Evolutionary conservation across 2,888 invertebrate species (phyloP).

Genomic region (Eustalomyia histrio): DNA sequence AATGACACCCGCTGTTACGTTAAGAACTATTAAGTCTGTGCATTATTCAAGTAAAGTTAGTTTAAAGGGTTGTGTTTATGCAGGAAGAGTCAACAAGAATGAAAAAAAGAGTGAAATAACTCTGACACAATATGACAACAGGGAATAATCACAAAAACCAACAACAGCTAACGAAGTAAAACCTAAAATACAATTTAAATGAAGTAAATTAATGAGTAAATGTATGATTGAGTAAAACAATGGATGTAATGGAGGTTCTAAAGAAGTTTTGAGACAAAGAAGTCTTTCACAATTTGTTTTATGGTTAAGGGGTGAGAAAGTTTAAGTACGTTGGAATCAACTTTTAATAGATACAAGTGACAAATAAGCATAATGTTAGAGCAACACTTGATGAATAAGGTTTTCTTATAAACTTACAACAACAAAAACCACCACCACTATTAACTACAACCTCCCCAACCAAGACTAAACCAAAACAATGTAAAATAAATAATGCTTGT

Average conservation of each 20-base stretch:
- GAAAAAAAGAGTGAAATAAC: conserved; percentile 3
- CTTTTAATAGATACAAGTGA: conserved; percentile 41
- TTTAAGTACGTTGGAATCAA: conserved; percentile 40
- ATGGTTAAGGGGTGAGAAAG: conserved; percentile 28
- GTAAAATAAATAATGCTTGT: conserved; percentile 38
- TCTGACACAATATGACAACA: conserved; percentile 52
- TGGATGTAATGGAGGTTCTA: conserved; percentile 12
- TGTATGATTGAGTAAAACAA: conserved; percentile 27
- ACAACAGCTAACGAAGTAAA: conserved; percentile 36
- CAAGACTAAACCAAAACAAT: not conserved
- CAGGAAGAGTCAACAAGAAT: conserved; percentile 4
- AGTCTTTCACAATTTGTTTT: conserved; percentile 55
- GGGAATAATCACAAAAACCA: conserved; percentile 46
- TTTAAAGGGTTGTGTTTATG: conserved; percentile 37
- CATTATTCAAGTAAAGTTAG: conserved; percentile 3
- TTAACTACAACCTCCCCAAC: not conserved
- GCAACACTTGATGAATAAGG: conserved; percentile 49
- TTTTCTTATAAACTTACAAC: conserved; percentile 32
- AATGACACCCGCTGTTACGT: conserved; percentile 41
- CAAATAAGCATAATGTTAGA: conserved; percentile 58
- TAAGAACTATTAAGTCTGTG: not conserved
- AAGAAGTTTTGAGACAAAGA: conserved; percentile 53
- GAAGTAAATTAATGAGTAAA: conserved; percentile 56
- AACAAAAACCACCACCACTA: conserved; percentile 42
- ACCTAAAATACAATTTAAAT: conserved; percentile 52